These are phyloP conservation scores for Cordilura impudica DNA, from an alignment of 2,888 invertebrate species.

Conservation along the genomic window DNA sequence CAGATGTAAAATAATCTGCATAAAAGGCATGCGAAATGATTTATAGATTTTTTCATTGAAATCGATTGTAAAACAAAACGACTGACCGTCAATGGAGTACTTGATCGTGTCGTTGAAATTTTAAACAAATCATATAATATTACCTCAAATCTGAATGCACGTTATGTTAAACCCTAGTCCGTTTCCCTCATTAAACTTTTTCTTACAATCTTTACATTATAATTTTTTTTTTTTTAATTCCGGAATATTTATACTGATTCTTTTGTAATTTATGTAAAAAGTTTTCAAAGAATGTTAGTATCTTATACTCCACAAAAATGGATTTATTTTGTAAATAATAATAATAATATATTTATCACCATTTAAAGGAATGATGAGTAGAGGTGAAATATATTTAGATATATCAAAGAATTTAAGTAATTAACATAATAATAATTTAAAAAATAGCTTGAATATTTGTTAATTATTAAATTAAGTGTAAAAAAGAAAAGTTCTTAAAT, in stretches of 20 bases:
- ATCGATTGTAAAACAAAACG: slow-evolving; percentile 12
- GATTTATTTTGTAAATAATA: slow-evolving; percentile 25
- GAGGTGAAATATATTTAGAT: slow-evolving; percentile 5
- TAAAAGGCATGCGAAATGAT: slow-evolving; percentile 33
- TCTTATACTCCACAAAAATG: slow-evolving; percentile 19
- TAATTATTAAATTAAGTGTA: too few relatives aligned
- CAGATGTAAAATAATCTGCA: slow-evolving; percentile 35
- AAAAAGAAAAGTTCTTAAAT: not conserved
- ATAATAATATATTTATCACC: not conserved
- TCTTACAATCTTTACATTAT: not conserved
- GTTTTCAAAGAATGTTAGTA: slow-evolving; percentile 45
- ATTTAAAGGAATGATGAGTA: slow-evolving; percentile 28
- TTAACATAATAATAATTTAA: not conserved
- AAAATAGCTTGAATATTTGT: not conserved
- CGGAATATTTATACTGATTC: slow-evolving; percentile 50
- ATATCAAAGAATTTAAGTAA: not conserved
- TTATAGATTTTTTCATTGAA: too few relatives aligned
- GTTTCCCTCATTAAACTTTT: not conserved
- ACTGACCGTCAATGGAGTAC: slow-evolving; percentile 50
- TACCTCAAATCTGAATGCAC: slow-evolving; percentile 16
- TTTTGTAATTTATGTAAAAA: slow-evolving; percentile 52
- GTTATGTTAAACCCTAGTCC: not conserved
- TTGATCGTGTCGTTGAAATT: slow-evolving; percentile 42
- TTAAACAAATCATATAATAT: not conserved
- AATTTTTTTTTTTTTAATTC: slow-evolving; percentile 44